These are phyloP conservation scores for Schrankia costaestrigalis DNA, from an alignment of 2,888 invertebrate species.

Conservation along the genomic window DNA sequence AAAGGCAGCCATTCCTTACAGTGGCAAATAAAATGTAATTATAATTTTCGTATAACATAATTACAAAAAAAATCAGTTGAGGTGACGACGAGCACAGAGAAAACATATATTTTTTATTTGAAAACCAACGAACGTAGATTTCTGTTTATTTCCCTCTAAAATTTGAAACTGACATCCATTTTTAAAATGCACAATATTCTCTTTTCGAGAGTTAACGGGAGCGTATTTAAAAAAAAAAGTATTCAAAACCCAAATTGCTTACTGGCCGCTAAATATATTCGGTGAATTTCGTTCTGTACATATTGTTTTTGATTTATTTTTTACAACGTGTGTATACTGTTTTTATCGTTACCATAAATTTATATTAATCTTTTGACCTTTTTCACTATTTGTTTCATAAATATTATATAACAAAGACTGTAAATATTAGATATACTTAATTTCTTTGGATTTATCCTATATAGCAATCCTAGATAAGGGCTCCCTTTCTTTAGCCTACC, in stretches of 20 bases:
- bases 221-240: constrained; percentile 5
- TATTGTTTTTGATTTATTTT: constrained; percentile 8
- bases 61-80: too few relatives aligned
- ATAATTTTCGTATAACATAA: too few relatives aligned
- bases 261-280: constrained; percentile 10
- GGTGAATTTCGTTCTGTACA: background rate
- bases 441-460: too few relatives aligned
- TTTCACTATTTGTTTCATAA: background rate
- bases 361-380: background rate
- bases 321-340: background rate
- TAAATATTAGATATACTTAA: too few relatives aligned
- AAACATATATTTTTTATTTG: too few relatives aligned
- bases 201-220: constrained; percentile 12
- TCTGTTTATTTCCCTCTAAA: too few relatives aligned
- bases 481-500: too few relatives aligned
- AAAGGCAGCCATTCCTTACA: too few relatives aligned
- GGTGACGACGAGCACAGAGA: too few relatives aligned
- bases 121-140: too few relatives aligned
- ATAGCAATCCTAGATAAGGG: too few relatives aligned
- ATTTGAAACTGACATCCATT: constrained; percentile 8
- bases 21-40: too few relatives aligned
- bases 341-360: background rate
- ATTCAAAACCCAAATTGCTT: constrained; percentile 12
- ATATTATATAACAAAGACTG: background rate
- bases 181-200: constrained; percentile 16